A percentile compares a stretch with the other conserved stretches of the same genome.
Conservation (phyloP, 2,888 invertebrate genomes). For the Nymphalis polychloros region DNA sequence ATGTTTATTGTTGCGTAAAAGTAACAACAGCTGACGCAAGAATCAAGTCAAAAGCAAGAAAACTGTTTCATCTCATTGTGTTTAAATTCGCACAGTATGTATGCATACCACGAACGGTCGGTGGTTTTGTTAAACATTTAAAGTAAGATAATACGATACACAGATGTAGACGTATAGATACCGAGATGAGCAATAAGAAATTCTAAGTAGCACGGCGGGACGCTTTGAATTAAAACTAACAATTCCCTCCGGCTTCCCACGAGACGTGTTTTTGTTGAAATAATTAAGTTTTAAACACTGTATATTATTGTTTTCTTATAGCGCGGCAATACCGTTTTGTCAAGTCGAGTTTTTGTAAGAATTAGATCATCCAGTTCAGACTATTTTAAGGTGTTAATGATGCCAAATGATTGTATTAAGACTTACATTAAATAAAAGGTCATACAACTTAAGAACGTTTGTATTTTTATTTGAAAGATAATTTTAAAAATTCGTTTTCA, state of each 20-base stretch:
- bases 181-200: conserved; percentile 37
- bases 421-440: too few species aligned
- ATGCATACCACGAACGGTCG: conserved; percentile 35
- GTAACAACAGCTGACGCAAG: conserved; percentile 9
- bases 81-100: conserved; percentile 47
- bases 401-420: conserved; percentile 11
- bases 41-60: conserved; percentile 26
- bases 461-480: too few species aligned
- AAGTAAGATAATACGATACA: conserved; percentile 36
- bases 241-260: conserved; percentile 28
- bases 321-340: conserved; percentile 9
- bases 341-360: conserved; percentile 16
- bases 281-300: conserved; percentile 35
- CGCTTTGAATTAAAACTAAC: conserved; percentile 38
- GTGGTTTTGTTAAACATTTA: conserved; percentile 35
- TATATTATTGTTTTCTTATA: conserved; percentile 29
- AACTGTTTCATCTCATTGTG: conserved; percentile 39
- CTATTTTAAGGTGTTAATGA: conserved; percentile 12
- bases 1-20: not conserved
- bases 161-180: conserved; percentile 40
- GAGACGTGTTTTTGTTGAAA: conserved; percentile 27
- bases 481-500: too few species aligned
- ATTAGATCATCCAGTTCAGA: conserved; percentile 3
- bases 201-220: conserved; percentile 38
- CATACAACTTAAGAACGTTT: too few species aligned